A percentile compares a stretch with the other conserved stretches of the same genome.
Conservation (phyloP, 2,113 vertebrate species). For the Hydropotes inermis region DNA sequence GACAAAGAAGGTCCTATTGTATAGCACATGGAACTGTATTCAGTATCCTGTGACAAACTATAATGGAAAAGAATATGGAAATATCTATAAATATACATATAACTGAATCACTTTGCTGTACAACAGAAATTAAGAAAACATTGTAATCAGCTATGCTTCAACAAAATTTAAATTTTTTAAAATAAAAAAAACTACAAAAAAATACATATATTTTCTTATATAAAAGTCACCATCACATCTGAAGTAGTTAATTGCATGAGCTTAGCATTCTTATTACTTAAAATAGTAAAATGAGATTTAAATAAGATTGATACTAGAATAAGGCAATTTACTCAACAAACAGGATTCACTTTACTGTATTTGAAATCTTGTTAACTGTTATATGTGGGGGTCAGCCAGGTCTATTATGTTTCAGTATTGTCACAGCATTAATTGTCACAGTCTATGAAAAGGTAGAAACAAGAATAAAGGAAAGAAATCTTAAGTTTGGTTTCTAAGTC, state of each 20-base stretch:
- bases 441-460: background rate
- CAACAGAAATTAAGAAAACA: background rate
- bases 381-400: background rate
- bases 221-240: background rate
- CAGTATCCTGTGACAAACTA: background rate
- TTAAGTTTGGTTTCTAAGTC: background rate
- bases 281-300: background rate
- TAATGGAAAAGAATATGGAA: background rate
- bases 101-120: background rate
- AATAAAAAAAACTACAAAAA: background rate
- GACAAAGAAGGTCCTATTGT: background rate
- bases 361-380: background rate
- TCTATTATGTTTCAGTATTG: background rate
- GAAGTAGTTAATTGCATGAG: background rate
- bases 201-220: background rate
- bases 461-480: background rate
- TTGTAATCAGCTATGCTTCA: background rate
- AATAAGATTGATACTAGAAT: background rate
- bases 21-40: background rate
- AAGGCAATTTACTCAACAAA: constrained; percentile 2
- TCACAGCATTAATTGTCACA: background rate
- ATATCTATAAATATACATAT: background rate
- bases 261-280: constrained; percentile 7
- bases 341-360: background rate
- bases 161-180: background rate